These are phyloP conservation scores for Hassar affinis DNA, from an alignment of 2,113 vertebrate species.

Conservation along the genomic window DNA sequence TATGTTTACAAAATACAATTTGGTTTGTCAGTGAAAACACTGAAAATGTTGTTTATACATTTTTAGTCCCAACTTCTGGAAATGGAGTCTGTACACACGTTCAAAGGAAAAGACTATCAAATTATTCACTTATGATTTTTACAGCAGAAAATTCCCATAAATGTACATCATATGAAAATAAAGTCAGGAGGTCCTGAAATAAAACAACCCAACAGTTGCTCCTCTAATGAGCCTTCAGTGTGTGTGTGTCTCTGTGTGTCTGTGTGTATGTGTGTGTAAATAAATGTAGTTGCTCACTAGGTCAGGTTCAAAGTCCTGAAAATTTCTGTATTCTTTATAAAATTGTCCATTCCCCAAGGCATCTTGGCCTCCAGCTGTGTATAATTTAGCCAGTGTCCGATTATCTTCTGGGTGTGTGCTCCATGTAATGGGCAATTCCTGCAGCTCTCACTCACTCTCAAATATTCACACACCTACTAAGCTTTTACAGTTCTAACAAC, in stretches of 20 bases:
- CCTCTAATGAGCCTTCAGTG: conserved; percentile 16
- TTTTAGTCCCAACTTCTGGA: too few relatives aligned
- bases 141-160: not conserved
- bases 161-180: conserved; percentile 20
- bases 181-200: conserved; percentile 25
- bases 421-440: conserved; percentile 52
- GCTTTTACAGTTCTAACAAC: conserved; percentile 65
- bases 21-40: too few relatives aligned
- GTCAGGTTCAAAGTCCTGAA: conserved; percentile 44
- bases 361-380: conserved; percentile 62
- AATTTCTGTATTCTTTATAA: conserved; percentile 27
- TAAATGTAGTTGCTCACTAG: conserved; percentile 37
- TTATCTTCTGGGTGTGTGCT: conserved; percentile 60
- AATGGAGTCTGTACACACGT: too few relatives aligned
- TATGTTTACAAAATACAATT: too few relatives aligned
- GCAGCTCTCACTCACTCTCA: conserved; percentile 58
- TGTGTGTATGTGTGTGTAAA: conserved; percentile 26
- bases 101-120: not conserved
- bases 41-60: too few relatives aligned
- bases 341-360: conserved; percentile 35
- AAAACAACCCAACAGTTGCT: conserved; percentile 18
- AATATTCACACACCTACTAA: conserved; percentile 56
- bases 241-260: conserved; percentile 11
- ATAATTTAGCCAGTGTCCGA: conserved; percentile 69
- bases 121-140: not conserved